Base-by-base conservation (phyloP, 2,888 invertebrate species). In the Lapara coniferarum region DNA sequence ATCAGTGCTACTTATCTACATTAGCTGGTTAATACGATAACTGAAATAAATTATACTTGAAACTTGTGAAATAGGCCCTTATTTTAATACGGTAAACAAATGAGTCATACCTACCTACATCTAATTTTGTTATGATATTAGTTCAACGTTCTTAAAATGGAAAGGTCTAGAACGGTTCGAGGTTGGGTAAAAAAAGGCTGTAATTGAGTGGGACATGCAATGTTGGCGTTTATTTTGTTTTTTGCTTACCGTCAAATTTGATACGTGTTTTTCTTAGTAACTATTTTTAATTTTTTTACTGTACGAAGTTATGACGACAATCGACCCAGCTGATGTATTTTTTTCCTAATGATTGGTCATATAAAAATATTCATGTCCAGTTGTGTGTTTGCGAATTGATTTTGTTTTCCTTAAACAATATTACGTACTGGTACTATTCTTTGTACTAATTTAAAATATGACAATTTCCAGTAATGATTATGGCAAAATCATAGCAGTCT, bases 191-290 rank as follows among this genome's bases (percentile, higher is more conserved):
- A 67, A 59, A 72, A 72, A 68, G 37, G 57, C 37, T 57, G 37
- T 68, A 72, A 67, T 77, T 73, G 73, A 75, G 71, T 69, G 67
- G 69, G 10, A 5, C 67, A 67, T 70, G 71, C 69, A 71, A 74
- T 52, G 68, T n/a, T 55, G 19, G 44, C 30, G n/a, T 12, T 0
- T 52, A 53, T 63, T 69, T 52, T 5, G 63, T 63, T 58, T 66
- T 59, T 52, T 59, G 49, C 51, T 19, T 10, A 51, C 10, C 30
- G 16, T 25, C 63, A 63, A 53, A 10, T 69, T 69, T 51, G 37
- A 16, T 52, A 63, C 46, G 63, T 58, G 1, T 37, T 37, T 58
- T 68, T 19, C 51, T 13, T 37, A 1, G 16, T 12, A n/a, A 30
- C n/a, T 25, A 53, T 69, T 52, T 63, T 69, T 53, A 25, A 1